Evolutionary conservation across 2,113 vertebrate genomes (phyloP), one percentile per base, ranked within the genome.

Genomic region (Hucho hucho): DNA sequence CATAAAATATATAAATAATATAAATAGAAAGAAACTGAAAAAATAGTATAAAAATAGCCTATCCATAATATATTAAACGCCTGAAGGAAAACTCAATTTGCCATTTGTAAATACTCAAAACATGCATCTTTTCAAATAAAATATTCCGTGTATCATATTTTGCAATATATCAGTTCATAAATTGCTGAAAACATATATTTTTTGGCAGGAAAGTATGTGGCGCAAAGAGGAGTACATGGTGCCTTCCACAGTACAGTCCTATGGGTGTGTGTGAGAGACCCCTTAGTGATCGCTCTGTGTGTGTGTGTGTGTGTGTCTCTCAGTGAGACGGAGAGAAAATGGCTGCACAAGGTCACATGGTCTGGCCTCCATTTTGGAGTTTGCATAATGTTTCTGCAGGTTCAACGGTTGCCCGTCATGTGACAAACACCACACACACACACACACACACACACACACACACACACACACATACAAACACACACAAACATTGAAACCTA

Each of bases 281-380:
- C 65, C 65, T 67, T 28, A 67, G 65, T 67, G 65, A 32, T 66
- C 16, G 28, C 25, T 64, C 25, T 68, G 65, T 43, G 65, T 68
- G 65, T 68, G 29, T 43, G 65, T 67, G 65, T 20, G 29, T 43
- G 65, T 68, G 28, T 22, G 18, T 68, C 28, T 18, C n/a, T 43
- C 26, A 64, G 18, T 13, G 14, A 58, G 20, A 59, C 20, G 2
- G 28, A 47, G 75, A 81, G 70, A 81, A 83, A 77, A 87, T 82
- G 73, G 77, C 72, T 77, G 85, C 76, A 76, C 76, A 84, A 75
- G 74, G 82, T 89, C 88, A 88, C 81, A 32, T 88, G 85, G 81
- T 70, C 5, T 37, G 63, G 78, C 81, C 81, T 87, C 84, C 87
- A 90, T 90, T 87, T 89, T 69, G 79, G 76, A 81, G 82, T 61